Conservation (phyloP, 2,113 vertebrate species). For the Aix galericulata region DNA sequence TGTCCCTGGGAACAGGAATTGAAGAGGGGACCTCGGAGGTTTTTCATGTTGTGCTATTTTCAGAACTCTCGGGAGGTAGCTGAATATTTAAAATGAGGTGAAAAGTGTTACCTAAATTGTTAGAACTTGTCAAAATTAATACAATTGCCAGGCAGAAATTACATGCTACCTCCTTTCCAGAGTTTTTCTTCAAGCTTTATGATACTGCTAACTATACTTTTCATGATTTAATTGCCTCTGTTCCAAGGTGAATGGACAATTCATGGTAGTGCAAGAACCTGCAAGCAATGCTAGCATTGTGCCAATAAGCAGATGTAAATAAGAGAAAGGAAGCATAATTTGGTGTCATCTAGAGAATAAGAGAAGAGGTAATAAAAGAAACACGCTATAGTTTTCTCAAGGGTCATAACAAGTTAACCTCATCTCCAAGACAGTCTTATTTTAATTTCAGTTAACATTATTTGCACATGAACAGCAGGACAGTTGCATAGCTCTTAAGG, state of each 20-base stretch:
- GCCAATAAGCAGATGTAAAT: not conserved
- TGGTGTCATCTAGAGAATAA: not conserved
- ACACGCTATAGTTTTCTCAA: not conserved
- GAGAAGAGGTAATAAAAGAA: not conserved
- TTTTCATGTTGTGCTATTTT: not conserved
- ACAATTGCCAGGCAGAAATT: not conserved
- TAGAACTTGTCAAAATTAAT: not conserved
- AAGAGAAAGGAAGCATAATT: not conserved
- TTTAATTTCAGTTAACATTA: not conserved
- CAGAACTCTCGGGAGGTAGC: not conserved
- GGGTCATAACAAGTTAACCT: not conserved
- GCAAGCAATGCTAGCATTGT: not conserved
- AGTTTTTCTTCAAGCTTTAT: not conserved
- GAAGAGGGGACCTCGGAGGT: not conserved
- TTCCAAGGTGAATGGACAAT: not conserved
- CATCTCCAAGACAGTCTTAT: not conserved
- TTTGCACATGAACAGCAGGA: not conserved
- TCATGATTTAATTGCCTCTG: not conserved
- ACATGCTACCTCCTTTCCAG: not conserved
- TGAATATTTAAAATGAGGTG: not conserved
- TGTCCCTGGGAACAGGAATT: not conserved
- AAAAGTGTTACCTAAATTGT: not conserved
- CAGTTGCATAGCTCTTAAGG: not conserved
- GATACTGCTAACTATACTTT: not conserved
- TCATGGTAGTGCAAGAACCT: not conserved